Evolutionary conservation across 2,888 invertebrate genomes (phyloP).

Genomic region (Falcaria lacertinaria): DNA sequence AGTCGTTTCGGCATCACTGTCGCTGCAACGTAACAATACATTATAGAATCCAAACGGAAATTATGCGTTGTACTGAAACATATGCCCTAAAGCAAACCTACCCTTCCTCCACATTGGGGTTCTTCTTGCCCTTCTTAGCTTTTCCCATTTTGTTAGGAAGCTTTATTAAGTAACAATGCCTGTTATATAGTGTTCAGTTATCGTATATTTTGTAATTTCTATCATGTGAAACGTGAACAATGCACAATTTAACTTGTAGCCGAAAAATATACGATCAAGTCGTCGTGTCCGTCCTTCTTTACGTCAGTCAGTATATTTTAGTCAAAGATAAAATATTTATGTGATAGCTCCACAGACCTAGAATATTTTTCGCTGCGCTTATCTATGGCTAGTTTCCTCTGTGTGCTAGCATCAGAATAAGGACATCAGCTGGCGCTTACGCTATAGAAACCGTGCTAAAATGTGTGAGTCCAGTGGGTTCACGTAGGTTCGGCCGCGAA

Average conservation of each 20-base stretch:
- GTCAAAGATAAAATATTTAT: conserved; percentile 16
- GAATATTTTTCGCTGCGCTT: too few species aligned
- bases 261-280: conserved; percentile 42
- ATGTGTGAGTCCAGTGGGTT: too few species aligned
- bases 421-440: too few species aligned
- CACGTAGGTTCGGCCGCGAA: too few species aligned
- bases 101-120: conserved; percentile 86
- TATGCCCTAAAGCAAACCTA: conserved; percentile 69
- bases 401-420: too few species aligned
- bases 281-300: conserved; percentile 57
- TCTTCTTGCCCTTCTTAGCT: conserved; percentile 90
- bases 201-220: conserved; percentile 61
- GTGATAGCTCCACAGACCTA: too few species aligned
- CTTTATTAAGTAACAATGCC: conserved; percentile 69
- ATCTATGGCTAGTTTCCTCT: too few species aligned
- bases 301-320: too few species aligned
- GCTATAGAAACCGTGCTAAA: too few species aligned
- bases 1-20: conserved; percentile 80
- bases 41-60: conserved; percentile 15
- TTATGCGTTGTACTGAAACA: conserved; percentile 33
- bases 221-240: conserved; percentile 73
- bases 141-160: conserved; percentile 82
- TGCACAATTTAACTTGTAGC: conserved; percentile 51
- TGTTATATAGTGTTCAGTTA: conserved; percentile 53
- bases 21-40: conserved; percentile 67